These are phyloP conservation scores for Ctenodactylus gundi DNA, from an alignment of 2,113 vertebrate species.

Conservation along the genomic window DNA sequence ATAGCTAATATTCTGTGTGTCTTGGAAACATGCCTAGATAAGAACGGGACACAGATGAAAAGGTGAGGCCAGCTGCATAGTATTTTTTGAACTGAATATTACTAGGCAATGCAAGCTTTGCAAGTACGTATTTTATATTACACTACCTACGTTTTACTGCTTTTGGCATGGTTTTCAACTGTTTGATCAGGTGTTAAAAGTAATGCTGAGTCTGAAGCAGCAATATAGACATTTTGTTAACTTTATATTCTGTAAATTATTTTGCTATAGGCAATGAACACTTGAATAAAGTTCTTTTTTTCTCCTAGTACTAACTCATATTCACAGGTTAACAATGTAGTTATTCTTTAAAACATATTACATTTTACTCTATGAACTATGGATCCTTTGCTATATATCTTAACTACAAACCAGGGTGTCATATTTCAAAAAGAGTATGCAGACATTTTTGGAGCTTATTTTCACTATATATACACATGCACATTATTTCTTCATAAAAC, in stretches of 20 bases:
- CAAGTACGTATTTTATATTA: conserved; percentile 57
- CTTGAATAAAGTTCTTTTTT: neutral
- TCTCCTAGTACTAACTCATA: neutral
- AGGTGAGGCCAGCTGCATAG: conserved; percentile 31
- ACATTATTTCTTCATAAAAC: conserved; percentile 28
- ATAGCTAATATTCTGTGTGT: conserved; percentile 70
- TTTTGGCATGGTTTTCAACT: conserved; percentile 21
- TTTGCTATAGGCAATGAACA: neutral
- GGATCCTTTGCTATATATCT: neutral
- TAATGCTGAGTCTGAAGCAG: conserved; percentile 44
- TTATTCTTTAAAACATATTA: conserved; percentile 6
- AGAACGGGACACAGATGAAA: conserved; percentile 31
- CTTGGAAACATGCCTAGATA: conserved; percentile 67
- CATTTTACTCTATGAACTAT: neutral
- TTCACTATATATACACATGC: neutral
- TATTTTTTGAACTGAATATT: conserved; percentile 44
- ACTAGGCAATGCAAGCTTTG: conserved; percentile 24
- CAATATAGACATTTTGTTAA: conserved; percentile 22
- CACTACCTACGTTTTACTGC: conserved; percentile 2
- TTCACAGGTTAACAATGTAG: neutral
- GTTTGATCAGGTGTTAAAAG: conserved; percentile 41
- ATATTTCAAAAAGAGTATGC: neutral
- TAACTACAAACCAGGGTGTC: neutral
- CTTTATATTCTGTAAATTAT: conserved; percentile 37
- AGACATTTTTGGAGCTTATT: neutral